Percentiles rank a stretch among this genome's conserved stretches.
phyloP scores from a whole-genome alignment of 2,797 vertebrate species.

The Rhabdomys pumilio region DNA sequence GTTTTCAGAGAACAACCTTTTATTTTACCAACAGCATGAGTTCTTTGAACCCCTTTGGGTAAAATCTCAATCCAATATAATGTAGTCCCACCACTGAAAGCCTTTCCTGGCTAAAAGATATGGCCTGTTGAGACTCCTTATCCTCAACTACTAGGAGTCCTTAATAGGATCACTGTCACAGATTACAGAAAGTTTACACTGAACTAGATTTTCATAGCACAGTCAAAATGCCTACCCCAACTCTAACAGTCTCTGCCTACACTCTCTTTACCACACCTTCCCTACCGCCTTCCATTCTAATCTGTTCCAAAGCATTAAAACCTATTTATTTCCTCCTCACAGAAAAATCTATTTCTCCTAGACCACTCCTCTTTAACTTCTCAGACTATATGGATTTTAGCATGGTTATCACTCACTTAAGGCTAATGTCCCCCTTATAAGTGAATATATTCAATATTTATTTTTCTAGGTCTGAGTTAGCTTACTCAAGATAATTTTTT shows the following conservation, averaged over 20 bases:
- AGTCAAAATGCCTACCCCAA: not conserved
- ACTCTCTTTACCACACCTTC: not conserved
- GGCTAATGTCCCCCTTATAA: not conserved
- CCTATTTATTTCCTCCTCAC: not conserved
- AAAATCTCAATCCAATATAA: not conserved
- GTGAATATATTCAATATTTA: not conserved
- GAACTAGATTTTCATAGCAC: not conserved
- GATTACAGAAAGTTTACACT: not conserved
- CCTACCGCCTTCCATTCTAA: no score
- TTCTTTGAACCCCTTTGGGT: fast-evolving
- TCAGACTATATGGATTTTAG: not conserved
- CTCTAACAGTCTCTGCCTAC: no score
- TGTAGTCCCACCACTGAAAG: not conserved
- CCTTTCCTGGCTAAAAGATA: not conserved
- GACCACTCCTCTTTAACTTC: not conserved
- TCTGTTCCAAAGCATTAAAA: not conserved
- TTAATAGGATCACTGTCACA: not conserved
- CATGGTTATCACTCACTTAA: not conserved
- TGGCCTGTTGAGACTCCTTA: not conserved
- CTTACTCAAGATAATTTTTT: not conserved
- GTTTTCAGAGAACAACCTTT: not conserved
- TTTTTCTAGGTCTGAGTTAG: not conserved
- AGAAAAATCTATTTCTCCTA: not conserved
- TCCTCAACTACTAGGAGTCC: not conserved
- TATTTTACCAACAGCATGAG: not conserved